These are phyloP conservation scores for Onthophagus taurus DNA, from an alignment of 1,140 invertebrate species.

Conservation along the genomic window DNA sequence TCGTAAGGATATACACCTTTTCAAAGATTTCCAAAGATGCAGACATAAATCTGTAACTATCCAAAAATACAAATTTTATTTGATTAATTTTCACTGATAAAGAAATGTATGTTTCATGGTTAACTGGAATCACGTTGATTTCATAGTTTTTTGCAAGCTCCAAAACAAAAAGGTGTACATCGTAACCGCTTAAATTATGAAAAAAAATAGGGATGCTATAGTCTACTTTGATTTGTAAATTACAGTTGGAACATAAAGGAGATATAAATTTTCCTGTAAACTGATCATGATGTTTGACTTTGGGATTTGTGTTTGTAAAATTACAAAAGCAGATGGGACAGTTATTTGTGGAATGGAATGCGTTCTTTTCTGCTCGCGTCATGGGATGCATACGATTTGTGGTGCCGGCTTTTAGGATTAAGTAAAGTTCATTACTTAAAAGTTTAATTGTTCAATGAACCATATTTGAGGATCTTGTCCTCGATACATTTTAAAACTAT, in stretches of 20 bases:
- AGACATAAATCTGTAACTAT: conserved; percentile 8
- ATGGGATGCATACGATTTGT: no score
- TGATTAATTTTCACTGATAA: conserved; percentile 14
- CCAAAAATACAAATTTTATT: not conserved
- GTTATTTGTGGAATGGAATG: no score
- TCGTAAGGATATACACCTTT: conserved; percentile 31
- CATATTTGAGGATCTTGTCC: no score
- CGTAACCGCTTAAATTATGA: conserved; percentile 7
- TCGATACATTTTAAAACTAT: no score
- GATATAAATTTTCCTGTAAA: no score
- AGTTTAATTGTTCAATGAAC: no score
- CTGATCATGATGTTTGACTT: no score
- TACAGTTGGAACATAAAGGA: conserved; percentile 29
- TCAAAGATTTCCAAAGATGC: conserved; percentile 11
- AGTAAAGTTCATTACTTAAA: no score
- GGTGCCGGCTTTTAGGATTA: no score
- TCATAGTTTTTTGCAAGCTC: conserved; percentile 19
- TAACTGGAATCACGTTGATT: conserved; percentile 34
- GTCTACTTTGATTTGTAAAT: conserved; percentile 27
- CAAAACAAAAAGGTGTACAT: conserved; percentile 28
- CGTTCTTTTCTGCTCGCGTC: no score
- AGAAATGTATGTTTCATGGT: conserved; percentile 33
- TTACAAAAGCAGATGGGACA: no score
- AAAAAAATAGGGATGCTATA: conserved; percentile 3
- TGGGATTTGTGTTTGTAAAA: no score